phyloP scores from a whole-genome alignment of 2,113 vertebrate species.

The Cinclus cinclus region DNA sequence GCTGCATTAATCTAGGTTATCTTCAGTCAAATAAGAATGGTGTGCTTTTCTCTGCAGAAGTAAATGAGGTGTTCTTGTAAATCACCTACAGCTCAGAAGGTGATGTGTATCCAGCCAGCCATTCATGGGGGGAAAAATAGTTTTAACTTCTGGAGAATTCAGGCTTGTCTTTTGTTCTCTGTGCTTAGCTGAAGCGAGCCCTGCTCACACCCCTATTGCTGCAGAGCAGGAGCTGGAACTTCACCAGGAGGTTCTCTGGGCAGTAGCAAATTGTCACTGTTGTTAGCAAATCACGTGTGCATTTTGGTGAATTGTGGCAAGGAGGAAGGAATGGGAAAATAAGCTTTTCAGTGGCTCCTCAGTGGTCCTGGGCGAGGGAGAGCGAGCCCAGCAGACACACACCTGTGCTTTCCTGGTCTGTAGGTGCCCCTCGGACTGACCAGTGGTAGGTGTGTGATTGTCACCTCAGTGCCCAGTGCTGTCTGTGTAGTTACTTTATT shows the following conservation, averaged over 20 bases:
- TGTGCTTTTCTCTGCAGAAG: not conserved
- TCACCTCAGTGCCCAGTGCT: not conserved
- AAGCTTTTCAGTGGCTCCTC: not conserved
- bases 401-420: not conserved
- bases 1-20: not conserved
- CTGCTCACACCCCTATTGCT: not conserved
- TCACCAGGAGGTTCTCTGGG: not conserved
- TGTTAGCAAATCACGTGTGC: not conserved
- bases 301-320: not conserved
- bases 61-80: not conserved
- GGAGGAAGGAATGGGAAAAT: not conserved
- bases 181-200: not conserved
- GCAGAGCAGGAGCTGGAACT: not conserved
- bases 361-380: not conserved
- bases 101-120: not conserved
- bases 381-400: not conserved
- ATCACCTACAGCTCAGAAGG: not conserved
- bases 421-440: not conserved
- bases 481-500: rapidly evolving
- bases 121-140: not conserved
- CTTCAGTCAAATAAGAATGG: not conserved
- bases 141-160: not conserved
- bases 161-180: not conserved
- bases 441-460: not conserved
- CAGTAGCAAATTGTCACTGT: not conserved